Evolutionary conservation across 2,888 invertebrate species (phyloP), one percentile per base, ranked within the genome.

Genomic region (Polietes domitor): DNA sequence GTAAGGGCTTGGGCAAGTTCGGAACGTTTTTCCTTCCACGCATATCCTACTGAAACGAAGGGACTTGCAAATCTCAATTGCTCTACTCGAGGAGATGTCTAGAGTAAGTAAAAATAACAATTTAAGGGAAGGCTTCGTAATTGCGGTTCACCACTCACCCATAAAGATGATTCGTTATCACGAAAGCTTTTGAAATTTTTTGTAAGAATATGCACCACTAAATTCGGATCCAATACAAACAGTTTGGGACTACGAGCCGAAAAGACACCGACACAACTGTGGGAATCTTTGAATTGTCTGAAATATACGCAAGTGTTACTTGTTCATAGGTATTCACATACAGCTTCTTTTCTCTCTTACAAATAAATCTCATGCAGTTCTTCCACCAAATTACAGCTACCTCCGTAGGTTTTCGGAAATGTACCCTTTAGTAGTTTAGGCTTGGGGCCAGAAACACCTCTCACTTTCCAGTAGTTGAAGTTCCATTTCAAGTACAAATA

Each of bases 1-100:
- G 93, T 93, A 58, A 94, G 92, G 2, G 92, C 92, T 0, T 93
- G 92, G 2, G 93, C 92, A 19, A 93, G 83, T 83, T 93, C 92
- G 0, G 89, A 86, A 28, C 94, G 90, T 17, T 92, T 88, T 0
- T 90, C 89, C 83, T 93, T 93, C 94, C 94, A 93, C 84, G 91
- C 88, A 12, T 91, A 88, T 0, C 93, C 93, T 26, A 90, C 92
- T 1, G 93, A 87, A 3, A 91, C 88, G 86, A 94, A 93, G 0
- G 93, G 93, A 88, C 93, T 93, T 77, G 75, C 76, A 28, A 85
- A 68, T n/a, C 89, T 83, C 53, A 89, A 58, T 21, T 86, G 65
- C 15, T 88, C 89, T 21, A 87, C 87, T 15, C 71, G 41, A 0
- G 84, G 72, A 0, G 85, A 71, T 0, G 87, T 86, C 88, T 88